phyloP scores from a whole-genome alignment of 2,113 vertebrate species.

The Anguilla japonica region DNA sequence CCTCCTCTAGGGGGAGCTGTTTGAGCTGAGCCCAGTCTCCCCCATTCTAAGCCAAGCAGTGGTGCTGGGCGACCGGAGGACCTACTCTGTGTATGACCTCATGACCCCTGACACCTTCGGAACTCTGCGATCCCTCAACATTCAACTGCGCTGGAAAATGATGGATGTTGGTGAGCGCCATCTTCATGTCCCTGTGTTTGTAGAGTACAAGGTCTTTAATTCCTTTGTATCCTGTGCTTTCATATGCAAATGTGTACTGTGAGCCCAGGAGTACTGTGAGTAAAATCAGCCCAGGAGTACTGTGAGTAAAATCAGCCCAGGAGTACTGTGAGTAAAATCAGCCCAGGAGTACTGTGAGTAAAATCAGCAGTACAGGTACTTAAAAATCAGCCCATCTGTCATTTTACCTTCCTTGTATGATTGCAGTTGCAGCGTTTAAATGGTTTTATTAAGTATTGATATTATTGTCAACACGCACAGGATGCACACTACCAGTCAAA shows the following conservation, averaged over 20 bases:
- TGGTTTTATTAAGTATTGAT: no score
- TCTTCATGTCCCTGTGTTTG: background rate
- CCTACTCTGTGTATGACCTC: conserved; percentile 87
- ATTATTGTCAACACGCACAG: no score
- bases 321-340: no score
- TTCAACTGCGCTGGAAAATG: conserved; percentile 87
- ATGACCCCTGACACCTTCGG: conserved; percentile 76
- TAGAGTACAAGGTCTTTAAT: background rate
- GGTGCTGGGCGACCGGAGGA: conserved; percentile 82
- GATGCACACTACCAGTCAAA: no score
- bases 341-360: no score
- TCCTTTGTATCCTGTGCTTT: background rate
- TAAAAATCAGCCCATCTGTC: no score
- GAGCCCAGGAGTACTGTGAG: no score
- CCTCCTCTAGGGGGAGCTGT: conserved; percentile 77
- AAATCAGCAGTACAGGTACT: no score
- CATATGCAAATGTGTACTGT: no score
- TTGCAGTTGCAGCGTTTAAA: background rate
- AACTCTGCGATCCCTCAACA: conserved; percentile 80
- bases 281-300: no score
- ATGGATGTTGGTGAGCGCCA: conserved; percentile 71
- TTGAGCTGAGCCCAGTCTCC: conserved; percentile 81
- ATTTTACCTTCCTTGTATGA: no score
- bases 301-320: no score
- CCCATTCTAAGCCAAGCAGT: conserved; percentile 70